Evolutionary conservation across 2,888 invertebrate species (phyloP).

Genomic region (Drosophila flavopinicola): DNA sequence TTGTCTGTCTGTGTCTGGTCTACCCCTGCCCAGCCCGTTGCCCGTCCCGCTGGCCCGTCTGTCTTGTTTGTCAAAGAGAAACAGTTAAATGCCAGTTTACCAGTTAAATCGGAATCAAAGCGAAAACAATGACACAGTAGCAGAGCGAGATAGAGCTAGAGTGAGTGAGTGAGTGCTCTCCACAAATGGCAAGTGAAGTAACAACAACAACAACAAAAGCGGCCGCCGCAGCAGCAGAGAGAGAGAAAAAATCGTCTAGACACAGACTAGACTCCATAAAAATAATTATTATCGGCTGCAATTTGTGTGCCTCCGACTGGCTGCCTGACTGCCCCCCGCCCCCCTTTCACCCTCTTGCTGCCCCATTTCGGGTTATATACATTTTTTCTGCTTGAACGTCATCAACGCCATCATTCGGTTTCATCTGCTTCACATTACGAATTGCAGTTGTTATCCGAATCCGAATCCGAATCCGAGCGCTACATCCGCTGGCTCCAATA

Average conservation of each 20-base stretch:
- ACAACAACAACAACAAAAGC: constrained; percentile 37
- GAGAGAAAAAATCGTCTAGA: constrained; percentile 83
- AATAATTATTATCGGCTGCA: constrained; percentile 85
- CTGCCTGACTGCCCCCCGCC: background rate
- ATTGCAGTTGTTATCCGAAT: constrained; percentile 43
- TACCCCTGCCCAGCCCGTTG: constrained; percentile 1
- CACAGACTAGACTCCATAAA: constrained; percentile 85
- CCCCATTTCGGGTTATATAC: constrained; percentile 19
- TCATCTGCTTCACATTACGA: constrained; percentile 72
- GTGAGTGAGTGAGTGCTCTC: constrained; percentile 38
- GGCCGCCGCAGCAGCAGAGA: constrained; percentile 58
- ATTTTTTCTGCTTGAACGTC: constrained; percentile 48
- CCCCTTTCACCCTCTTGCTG: background rate
- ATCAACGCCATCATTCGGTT: constrained; percentile 61
- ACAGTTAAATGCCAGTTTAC: constrained; percentile 81
- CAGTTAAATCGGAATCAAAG: constrained; percentile 82
- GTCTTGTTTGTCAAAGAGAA: constrained; percentile 81
- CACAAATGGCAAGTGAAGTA: constrained; percentile 68
- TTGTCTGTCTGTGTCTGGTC: constrained; percentile 40
- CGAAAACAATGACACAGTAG: constrained; percentile 82
- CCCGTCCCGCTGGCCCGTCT: constrained; percentile 59
- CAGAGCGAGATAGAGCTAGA: constrained; percentile 31
- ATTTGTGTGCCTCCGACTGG: constrained; percentile 80
- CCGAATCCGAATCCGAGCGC: background rate
- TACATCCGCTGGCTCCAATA: background rate